Evolutionary conservation across 2,113 vertebrate species (phyloP), one percentile per base, ranked within the genome.

Genomic region (Bothrops jararaca): DNA sequence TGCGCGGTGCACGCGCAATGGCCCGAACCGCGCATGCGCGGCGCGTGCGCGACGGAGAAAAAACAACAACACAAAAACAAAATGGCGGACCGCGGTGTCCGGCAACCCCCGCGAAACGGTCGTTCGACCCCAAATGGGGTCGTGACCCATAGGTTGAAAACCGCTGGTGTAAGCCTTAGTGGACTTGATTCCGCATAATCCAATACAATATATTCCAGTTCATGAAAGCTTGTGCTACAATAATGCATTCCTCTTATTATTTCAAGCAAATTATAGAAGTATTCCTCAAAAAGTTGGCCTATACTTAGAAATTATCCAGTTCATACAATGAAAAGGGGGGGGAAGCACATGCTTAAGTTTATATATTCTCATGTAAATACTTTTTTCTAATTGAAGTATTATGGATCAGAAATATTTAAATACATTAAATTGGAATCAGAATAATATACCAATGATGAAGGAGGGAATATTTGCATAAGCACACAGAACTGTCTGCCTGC

Each of bases 381-480:
- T 54, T 85, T 53, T 42, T 74, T 29, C 18, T 87, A 53, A n/a
- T 29, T 89, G 12, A 80, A 50, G 20, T 45, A 56, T 48, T 57
- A 53, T 57, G 22, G 64, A 93, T 88, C 86, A 88, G 60, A 69
- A 64, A 64, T 50, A 11, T 22, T 92, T 69, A 42, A 39, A 13
- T 74, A 56, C 11, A 15, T 57, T 60, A n/a, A 74, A 29, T 56
- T 57, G 52, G 26, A 29, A 88, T 42, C 52, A 50, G 58, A 91
- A 88, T 48, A 86, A 64, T 53, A 54, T 48, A 87, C n/a, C 48
- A 53, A 50, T 56, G 80, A 53, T 34, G 12, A 88, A 88, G 60
- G 39, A 80, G 90, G 34, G 52, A 80, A 88, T 91, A 91, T 91
- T 24, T 94, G 86, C 23, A 92, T 85, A 69, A 64, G 60, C 42